A percentile compares a stretch with the other conserved stretches of the same genome.
phyloP scores from a whole-genome alignment of 2,888 invertebrate genomes.

The Meghimatium bilineatum region DNA sequence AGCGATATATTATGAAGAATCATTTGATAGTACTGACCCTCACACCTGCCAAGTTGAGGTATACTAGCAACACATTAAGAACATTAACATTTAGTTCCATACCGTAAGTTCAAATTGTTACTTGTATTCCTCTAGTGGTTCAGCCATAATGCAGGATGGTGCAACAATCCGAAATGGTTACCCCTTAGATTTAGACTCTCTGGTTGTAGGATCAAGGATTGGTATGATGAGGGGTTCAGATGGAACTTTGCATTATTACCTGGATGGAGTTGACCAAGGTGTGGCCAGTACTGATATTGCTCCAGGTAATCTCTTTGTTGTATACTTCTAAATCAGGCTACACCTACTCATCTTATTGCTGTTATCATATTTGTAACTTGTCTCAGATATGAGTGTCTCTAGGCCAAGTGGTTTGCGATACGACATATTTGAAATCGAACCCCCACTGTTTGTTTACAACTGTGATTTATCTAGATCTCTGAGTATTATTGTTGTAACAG shows the following conservation, averaged over 20 bases:
- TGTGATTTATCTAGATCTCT: too few species aligned
- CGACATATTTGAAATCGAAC: too few species aligned
- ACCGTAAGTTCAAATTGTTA: background rate
- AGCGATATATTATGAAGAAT: too few species aligned
- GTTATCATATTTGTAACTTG: background rate
- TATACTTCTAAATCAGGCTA: background rate
- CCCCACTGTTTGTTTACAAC: too few species aligned
- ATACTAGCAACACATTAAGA: too few species aligned
- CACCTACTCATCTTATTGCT: background rate
- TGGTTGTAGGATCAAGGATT: slow-evolving; percentile 87
- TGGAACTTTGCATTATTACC: slow-evolving; percentile 80
- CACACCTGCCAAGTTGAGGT: too few species aligned
- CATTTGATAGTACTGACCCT: too few species aligned
- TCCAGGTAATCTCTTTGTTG: slow-evolving; percentile 57
- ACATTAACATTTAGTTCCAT: too few species aligned
- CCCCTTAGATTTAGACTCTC: slow-evolving; percentile 88
- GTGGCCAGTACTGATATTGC: slow-evolving; percentile 73
- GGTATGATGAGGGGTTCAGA: slow-evolving; percentile 93
- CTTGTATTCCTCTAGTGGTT: slow-evolving; percentile 81
- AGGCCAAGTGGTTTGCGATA: too few species aligned
- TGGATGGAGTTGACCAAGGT: slow-evolving; percentile 75
- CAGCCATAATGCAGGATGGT: slow-evolving; percentile 93
- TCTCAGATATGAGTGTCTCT: too few species aligned
- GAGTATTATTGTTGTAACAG: too few species aligned
- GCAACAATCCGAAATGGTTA: slow-evolving; percentile 90